Percentiles rank a stretch among this genome's conserved stretches.
Conservation (phyloP, 2,888 invertebrate genomes). For the Tricholauxania praeusta region DNA sequence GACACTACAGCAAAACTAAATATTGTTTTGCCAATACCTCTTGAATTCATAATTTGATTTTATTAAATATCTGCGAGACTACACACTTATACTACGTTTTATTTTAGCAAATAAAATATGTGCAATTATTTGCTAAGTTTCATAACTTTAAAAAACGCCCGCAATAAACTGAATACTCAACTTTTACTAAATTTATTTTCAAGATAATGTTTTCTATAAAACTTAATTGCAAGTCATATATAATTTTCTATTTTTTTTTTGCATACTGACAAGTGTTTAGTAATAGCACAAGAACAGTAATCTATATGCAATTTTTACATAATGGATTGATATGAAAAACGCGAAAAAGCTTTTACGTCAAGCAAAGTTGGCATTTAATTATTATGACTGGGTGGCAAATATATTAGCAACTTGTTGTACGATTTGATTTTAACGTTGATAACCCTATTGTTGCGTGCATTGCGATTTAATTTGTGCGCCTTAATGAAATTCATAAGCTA, state of each 20-base stretch:
- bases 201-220: no score
- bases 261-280: background rate
- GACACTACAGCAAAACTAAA: no score
- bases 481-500: no score
- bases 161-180: no score
- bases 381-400: background rate
- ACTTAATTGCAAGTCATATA: background rate
- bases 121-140: no score
- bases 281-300: background rate
- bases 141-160: no score
- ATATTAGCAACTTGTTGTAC: background rate
- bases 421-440: background rate
- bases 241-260: background rate
- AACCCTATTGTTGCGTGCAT: background rate
- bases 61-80: no score
- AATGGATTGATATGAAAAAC: constrained; percentile 8
- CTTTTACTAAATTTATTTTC: no score
- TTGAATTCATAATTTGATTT: no score
- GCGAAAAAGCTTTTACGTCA: background rate
- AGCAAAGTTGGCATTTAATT: background rate
- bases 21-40: no score
- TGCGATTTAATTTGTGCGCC: background rate
- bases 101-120: no score
- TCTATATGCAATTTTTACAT: background rate
- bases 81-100: no score